phyloP scores from a whole-genome alignment of 2,888 invertebrate species.

The Habroteleia sp. region DNA sequence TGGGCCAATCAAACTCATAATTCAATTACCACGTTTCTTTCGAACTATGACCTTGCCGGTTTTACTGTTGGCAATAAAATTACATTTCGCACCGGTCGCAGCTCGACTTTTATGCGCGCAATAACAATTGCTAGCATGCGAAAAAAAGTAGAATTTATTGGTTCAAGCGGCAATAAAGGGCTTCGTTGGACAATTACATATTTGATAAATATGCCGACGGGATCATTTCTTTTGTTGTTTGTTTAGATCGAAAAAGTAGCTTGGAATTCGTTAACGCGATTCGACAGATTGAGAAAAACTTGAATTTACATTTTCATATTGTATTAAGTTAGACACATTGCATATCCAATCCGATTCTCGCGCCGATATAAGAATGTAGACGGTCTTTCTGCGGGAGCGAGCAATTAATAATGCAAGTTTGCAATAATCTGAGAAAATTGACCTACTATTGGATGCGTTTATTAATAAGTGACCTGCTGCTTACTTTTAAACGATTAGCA shows the following conservation, averaged over 20 bases:
- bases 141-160: constrained; percentile 51
- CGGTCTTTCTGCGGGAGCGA: background rate
- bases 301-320: no score
- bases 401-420: constrained; percentile 26
- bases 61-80: constrained; percentile 45
- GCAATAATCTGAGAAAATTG: constrained; percentile 37
- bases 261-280: no score
- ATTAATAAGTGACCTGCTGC: constrained; percentile 20
- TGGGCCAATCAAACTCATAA: constrained; percentile 33
- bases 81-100: constrained; percentile 21
- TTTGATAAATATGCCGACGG: constrained; percentile 19
- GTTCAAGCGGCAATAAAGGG: constrained; percentile 25
- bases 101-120: constrained; percentile 44
- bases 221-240: background rate
- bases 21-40: constrained; percentile 40
- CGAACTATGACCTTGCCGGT: constrained; percentile 8
- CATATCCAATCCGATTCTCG: no score
- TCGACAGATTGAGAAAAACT: no score
- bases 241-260: background rate
- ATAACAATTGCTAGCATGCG: constrained; percentile 37
- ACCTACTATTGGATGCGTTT: constrained; percentile 31
- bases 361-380: no score
- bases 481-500: constrained; percentile 27
- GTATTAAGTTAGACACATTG: no score
- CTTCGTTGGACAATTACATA: constrained; percentile 29